A percentile compares a stretch with the other conserved stretches of the same genome.
phyloP scores from a whole-genome alignment of 2,888 invertebrate species.

The Timema podura region DNA sequence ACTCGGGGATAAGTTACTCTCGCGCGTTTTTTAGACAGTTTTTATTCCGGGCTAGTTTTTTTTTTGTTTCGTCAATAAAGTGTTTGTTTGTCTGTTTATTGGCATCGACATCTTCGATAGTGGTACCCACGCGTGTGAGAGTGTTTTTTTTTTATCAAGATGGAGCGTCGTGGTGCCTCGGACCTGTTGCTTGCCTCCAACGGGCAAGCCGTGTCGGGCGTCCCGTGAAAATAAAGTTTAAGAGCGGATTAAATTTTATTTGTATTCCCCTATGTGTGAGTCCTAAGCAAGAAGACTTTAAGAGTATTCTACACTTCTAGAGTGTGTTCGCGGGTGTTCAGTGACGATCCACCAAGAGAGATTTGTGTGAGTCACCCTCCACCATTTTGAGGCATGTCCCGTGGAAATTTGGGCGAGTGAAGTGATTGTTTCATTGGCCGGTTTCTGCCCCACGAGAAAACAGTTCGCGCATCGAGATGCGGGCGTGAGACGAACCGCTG shows the following conservation, averaged over 20 bases:
- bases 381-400: background rate
- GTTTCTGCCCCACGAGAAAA: background rate
- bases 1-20: too few relatives aligned
- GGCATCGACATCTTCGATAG: conserved; percentile 43
- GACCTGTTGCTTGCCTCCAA: conserved; percentile 1
- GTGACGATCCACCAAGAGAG: too few relatives aligned
- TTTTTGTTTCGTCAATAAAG: too few relatives aligned
- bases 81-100: too few relatives aligned
- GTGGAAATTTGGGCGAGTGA: background rate
- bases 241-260: too few relatives aligned
- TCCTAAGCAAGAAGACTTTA: background rate
- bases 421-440: conserved; percentile 13
- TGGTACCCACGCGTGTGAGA: conserved; percentile 35
- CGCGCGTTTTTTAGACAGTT: too few relatives aligned
- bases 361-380: background rate
- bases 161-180: background rate
- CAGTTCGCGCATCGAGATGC: background rate
- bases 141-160: background rate
- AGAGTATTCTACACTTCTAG: too few relatives aligned
- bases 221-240: background rate
- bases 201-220: background rate
- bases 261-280: background rate
- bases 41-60: too few relatives aligned
- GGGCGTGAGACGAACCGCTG: conserved; percentile 27
- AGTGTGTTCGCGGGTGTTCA: too few relatives aligned